Base-by-base conservation (phyloP, 1,140 invertebrate genomes). In the Pachyrhynchus sulphureomaculatus region DNA sequence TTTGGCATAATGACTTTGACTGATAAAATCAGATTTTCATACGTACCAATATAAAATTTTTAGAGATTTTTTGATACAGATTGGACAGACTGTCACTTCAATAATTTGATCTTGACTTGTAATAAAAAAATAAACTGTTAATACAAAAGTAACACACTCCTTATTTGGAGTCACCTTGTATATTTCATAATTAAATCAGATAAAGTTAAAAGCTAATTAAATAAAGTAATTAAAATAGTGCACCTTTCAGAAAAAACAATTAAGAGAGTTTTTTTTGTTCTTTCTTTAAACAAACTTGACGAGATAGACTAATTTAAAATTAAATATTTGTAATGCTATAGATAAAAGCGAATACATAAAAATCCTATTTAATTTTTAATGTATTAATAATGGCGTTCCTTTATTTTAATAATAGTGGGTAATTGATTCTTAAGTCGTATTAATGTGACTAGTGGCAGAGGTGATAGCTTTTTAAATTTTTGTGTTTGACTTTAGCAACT, bases 271-370 rank as follows among this genome's bases (percentile, higher is more conserved):
- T 29, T 54, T 49, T 49, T 47, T n/a, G 18, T 21, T 44, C 23
- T 44, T 44, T 42, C 0, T n/a, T 41, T 49, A 49, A 53, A 34
- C 17, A 53, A 26, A 12, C 29, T 44, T 55, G 26, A 44, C 20
- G 13, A 29, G 18, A 21, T 47, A 47, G 44, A 47, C 29, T 47
- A 26, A 47, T 47, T 47, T 5, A 24, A 48, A 49, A 58, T 48
- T 58, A 58, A 58, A 58, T 58, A 58, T 58, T 48, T 58, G 42
- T 58, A 44, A 23, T 29, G 29, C 24, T 45, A 37, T 2, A 58
- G 44, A 48, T 58, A 58, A 58, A 29, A 39, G 37, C 39, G 13
- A 23, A 53, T 20, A 53, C 51, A 41, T 36, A 53, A 53, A 36
- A 56, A 45, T 33, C 44, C 37, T 45, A 56, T 56, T 56, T 51